These are phyloP conservation scores for Microctonus hyperodae DNA, from an alignment of 2,888 invertebrate species.

Conservation along the genomic window DNA sequence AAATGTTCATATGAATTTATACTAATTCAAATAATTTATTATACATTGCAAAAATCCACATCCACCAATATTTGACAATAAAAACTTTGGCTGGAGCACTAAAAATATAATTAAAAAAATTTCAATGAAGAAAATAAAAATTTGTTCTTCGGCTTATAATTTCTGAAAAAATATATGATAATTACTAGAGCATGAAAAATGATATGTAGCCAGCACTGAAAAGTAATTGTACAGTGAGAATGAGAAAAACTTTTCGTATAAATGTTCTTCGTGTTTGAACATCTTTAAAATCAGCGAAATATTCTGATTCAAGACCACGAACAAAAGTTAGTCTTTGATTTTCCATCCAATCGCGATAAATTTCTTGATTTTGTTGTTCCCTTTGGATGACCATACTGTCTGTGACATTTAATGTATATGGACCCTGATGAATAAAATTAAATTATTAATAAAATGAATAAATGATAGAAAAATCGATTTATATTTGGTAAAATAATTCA, in stretches of 20 bases:
- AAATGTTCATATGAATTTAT: background rate
- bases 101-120: background rate
- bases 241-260: conserved; percentile 67
- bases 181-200: conserved; percentile 61
- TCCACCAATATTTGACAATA: conserved; percentile 47
- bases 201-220: conserved; percentile 65
- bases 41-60: conserved; percentile 53
- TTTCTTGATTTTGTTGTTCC: conserved; percentile 50
- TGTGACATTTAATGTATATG: conserved; percentile 52
- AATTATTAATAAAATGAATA: background rate
- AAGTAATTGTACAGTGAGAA: conserved; percentile 65
- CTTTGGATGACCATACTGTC: conserved; percentile 52
- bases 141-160: too few relatives aligned
- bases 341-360: conserved; percentile 50
- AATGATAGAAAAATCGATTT: background rate
- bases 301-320: conserved; percentile 39
- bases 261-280: conserved; percentile 54
- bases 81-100: conserved; percentile 46
- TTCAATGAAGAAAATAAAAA: too few relatives aligned
- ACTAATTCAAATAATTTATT: conserved; percentile 20
- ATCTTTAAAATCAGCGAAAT: conserved; percentile 50
- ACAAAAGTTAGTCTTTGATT: conserved; percentile 42
- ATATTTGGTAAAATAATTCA: background rate
- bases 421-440: conserved; percentile 45
- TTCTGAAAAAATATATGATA: too few relatives aligned